These are phyloP conservation scores for Paratrypauchen microcephalus DNA, from an alignment of 2,797 vertebrate species.

Conservation along the genomic window DNA sequence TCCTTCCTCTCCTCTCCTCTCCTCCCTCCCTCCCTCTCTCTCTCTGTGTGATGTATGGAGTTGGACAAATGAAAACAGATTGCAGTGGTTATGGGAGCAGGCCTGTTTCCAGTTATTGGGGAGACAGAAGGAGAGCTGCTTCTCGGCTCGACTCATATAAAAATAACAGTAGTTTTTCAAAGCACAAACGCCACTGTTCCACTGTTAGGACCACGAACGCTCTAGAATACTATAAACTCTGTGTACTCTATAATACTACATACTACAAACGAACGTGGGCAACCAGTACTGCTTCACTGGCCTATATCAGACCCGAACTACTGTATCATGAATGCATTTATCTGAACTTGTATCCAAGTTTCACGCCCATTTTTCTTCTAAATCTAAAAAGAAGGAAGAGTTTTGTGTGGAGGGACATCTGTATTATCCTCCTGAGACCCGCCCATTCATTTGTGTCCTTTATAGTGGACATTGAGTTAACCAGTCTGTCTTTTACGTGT, in stretches of 20 bases:
- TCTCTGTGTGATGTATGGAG: conserved; percentile 24
- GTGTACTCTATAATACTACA: not conserved
- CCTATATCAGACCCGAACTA: not conserved
- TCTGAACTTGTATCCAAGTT: not conserved
- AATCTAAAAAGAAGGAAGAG: too few species aligned
- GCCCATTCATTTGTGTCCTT: too few species aligned
- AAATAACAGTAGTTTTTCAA: conserved; percentile 5
- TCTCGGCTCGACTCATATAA: conserved; percentile 19
- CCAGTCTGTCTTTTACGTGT: too few species aligned
- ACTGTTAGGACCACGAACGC: too few species aligned
- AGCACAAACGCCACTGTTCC: not conserved
- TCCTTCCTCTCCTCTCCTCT: conserved; percentile 12
- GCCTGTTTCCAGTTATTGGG: conserved; percentile 93
- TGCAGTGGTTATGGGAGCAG: conserved; percentile 83
- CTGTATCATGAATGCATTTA: not conserved
- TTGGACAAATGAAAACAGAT: conserved; percentile 75
- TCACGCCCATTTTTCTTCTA: too few species aligned
- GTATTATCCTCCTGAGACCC: too few species aligned
- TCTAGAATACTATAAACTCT: too few species aligned
- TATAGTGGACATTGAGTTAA: too few species aligned
- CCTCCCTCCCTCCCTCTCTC: conserved; percentile 15
- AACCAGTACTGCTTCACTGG: not conserved
- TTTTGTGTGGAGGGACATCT: too few species aligned
- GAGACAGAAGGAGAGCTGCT: conserved; percentile 89
- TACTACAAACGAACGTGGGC: not conserved